phyloP scores from a whole-genome alignment of 2,888 invertebrate genomes.

The Acanthosoma haemorrhoidale region DNA sequence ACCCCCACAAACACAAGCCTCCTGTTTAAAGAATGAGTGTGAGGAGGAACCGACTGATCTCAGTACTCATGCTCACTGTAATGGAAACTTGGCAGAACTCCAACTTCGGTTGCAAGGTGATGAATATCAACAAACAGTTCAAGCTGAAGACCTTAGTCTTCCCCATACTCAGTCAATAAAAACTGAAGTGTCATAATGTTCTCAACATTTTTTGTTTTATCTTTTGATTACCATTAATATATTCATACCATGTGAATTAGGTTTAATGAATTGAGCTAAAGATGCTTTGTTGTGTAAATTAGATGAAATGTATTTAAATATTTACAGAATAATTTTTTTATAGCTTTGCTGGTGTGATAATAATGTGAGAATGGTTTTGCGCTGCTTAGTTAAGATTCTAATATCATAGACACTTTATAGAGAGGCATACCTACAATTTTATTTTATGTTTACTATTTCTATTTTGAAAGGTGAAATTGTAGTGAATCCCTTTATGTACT shows the following conservation, averaged over 20 bases:
- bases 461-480: not conserved
- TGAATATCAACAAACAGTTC: slow-evolving; percentile 31
- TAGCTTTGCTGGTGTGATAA: not conserved
- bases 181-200: slow-evolving; percentile 35
- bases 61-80: slow-evolving; percentile 36
- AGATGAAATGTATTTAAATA: not conserved
- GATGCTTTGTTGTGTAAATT: not conserved
- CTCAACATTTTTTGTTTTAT: not conserved
- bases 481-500: not conserved
- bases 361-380: not conserved
- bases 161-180: slow-evolving; percentile 37
- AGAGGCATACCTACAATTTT: not conserved
- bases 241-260: slow-evolving; percentile 10
- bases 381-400: not conserved
- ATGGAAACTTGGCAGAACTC: slow-evolving; percentile 35
- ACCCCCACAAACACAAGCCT: slow-evolving; percentile 17
- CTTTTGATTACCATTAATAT: slow-evolving; percentile 21
- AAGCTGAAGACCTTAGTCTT: slow-evolving; percentile 38
- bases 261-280: not conserved
- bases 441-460: not conserved
- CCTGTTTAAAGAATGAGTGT: slow-evolving; percentile 31
- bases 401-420: not conserved
- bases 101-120: slow-evolving; percentile 36
- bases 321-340: not conserved
- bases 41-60: slow-evolving; percentile 39